Conservation (phyloP, 37 sponge, comb jelly and placozoan genomes). For the Beroe ovata region DNA sequence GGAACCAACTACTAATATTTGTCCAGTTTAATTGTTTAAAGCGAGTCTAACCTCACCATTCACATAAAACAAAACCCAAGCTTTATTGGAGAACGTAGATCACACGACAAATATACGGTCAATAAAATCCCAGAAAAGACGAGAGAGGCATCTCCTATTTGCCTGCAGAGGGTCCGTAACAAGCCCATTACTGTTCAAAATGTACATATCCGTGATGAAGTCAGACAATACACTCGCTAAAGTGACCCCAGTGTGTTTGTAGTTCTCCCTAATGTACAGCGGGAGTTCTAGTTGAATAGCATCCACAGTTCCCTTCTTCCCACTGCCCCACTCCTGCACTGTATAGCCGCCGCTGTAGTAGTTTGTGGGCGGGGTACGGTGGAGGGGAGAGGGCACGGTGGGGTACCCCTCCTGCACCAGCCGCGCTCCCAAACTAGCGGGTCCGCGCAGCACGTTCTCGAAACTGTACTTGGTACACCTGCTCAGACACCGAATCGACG, state of each 20-base stretch:
- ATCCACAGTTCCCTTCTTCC: background rate
- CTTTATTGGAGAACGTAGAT: too few relatives aligned
- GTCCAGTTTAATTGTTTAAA: too few relatives aligned
- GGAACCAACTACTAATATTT: too few relatives aligned
- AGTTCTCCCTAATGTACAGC: background rate
- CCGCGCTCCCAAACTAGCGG: conserved; percentile 23
- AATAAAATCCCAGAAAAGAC: conserved; percentile 35
- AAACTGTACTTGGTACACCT: conserved; percentile 17
- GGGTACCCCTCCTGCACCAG: conserved; percentile 16
- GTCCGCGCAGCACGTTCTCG: conserved; percentile 60
- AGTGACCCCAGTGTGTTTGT: background rate
- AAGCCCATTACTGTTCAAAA: background rate
- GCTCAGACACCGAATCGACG: conserved; percentile 12
- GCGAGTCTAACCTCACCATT: too few relatives aligned
- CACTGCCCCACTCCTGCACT: conserved; percentile 59
- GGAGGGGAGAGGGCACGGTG: conserved; percentile 12
- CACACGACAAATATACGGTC: conserved; percentile 3
- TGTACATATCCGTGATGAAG: conserved; percentile 65
- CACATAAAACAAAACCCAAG: too few relatives aligned
- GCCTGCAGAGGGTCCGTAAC: background rate
- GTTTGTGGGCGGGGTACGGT: conserved; percentile 15
- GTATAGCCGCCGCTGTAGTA: conserved; percentile 61
- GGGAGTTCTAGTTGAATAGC: conserved; percentile 50
- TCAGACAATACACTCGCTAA: conserved; percentile 44
- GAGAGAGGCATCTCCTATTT: background rate